Evolutionary conservation across 2,797 vertebrate species (phyloP), one percentile per base, ranked within the genome.

Genomic region (Falco berigora): DNA sequence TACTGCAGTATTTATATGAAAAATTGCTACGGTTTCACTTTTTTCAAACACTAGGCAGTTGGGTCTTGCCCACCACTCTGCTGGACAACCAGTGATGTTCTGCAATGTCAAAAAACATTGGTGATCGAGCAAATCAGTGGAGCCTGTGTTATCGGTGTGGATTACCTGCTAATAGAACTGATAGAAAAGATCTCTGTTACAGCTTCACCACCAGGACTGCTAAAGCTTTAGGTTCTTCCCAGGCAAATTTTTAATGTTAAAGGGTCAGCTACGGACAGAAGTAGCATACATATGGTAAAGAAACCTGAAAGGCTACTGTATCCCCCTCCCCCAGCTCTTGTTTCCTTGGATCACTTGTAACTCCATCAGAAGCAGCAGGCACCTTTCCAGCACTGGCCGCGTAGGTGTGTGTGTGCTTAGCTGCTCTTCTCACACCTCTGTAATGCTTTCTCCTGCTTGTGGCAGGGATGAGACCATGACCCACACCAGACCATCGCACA

Each of bases 61-160:
- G 61, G 12, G 44, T 77, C 25, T 83, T 74, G 25, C 20, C 53
- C 24, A 9, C 21, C 1, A 6, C 20, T 66, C 38, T 62, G 9
- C 24, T 12, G 25, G 22, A 64, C 46, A 61, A 32, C 30, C 40
- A 62, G 25, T 88, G 83, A 19, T 55, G 4, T 14, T 93, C 55
- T 69, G 44, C 16, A 9, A 4, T 24, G 40, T 13, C 12, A 85
- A 76, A 86, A 96, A 36, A 3, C 7, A 30, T 0, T 3, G 21
- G 4, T 32, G 40, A 53, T 16, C 3, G 6, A 56, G 78, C 11
- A 36, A 63, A 52, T 28, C 18, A 6, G 12, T 15, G 32, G 16
- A 30, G 17, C 13, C 12, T 28, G 0, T 44, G 46, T 66, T 46
- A 50, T 6, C 0, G 0, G 9, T 5, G 30, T 52, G 61, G 25